These are phyloP conservation scores for Lineus longissimus DNA, from an alignment of 1,140 invertebrate genomes.

Conservation along the genomic window DNA sequence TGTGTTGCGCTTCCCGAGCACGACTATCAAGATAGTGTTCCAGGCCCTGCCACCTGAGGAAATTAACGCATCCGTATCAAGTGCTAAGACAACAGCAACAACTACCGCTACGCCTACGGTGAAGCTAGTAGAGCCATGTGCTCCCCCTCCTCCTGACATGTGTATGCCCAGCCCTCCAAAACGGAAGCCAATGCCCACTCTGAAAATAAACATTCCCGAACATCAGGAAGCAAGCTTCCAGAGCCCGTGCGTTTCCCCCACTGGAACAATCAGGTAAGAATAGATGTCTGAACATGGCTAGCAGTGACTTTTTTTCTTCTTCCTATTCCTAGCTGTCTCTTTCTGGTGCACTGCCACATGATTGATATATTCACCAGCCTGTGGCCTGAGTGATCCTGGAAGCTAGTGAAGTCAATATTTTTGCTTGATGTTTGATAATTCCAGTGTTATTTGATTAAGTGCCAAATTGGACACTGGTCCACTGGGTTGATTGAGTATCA, in stretches of 20 bases:
- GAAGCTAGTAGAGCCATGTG: slow-evolving; percentile 24
- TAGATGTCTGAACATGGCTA: not conserved
- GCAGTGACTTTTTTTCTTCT: not conserved
- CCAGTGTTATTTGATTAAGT: too few relatives aligned
- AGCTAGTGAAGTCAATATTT: too few relatives aligned
- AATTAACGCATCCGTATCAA: slow-evolving; percentile 22
- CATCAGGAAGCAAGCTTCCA: slow-evolving; percentile 62
- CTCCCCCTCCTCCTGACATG: slow-evolving; percentile 48
- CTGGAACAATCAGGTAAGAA: slow-evolving; percentile 67
- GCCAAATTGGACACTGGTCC: too few relatives aligned
- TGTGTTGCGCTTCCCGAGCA: slow-evolving; percentile 91
- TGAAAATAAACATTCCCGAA: slow-evolving; percentile 76
- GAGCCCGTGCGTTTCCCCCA: slow-evolving; percentile 91
- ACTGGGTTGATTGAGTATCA: too few relatives aligned
- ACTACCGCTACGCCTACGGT: not conserved
- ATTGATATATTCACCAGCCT: too few relatives aligned
- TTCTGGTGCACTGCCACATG: too few relatives aligned
- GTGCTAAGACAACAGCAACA: not conserved
- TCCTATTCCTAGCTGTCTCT: too few relatives aligned
- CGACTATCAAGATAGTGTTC: slow-evolving; percentile 90
- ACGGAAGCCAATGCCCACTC: slow-evolving; percentile 42
- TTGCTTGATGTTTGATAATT: too few relatives aligned
- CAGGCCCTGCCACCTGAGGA: slow-evolving; percentile 80
- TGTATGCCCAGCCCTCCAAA: slow-evolving; percentile 72
- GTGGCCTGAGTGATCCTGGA: too few relatives aligned